phyloP scores from a whole-genome alignment of 2,797 vertebrate genomes.

The Betta splendens region DNA sequence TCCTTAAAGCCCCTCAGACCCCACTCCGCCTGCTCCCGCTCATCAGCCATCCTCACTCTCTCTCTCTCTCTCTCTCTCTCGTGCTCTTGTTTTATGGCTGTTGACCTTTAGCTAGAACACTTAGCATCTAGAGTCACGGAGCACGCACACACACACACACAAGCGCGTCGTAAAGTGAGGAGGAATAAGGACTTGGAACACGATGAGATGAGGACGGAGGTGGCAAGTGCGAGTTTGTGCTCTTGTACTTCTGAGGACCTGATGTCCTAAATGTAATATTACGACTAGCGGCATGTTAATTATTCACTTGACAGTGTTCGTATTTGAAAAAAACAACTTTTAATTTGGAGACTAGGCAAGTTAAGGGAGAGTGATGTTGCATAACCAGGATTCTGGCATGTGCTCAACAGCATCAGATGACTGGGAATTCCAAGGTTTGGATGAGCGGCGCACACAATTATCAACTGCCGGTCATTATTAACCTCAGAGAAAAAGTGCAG shows the following conservation, averaged over 20 bases:
- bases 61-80: conserved; percentile 5
- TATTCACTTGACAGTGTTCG: conserved; percentile 25
- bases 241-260: conserved; percentile 39
- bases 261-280: conserved; percentile 23
- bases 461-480: conserved; percentile 1
- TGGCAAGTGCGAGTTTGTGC: conserved; percentile 24
- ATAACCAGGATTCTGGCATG: background rate
- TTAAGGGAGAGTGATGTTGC: background rate
- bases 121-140: conserved; percentile 57
- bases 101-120: conserved; percentile 76
- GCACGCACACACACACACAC: conserved; percentile 10
- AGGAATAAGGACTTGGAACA: conserved; percentile 31
- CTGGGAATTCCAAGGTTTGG: background rate
- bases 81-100: conserved; percentile 64
- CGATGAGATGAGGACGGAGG: conserved; percentile 34
- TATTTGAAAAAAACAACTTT: conserved; percentile 16
- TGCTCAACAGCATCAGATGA: background rate
- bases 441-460: conserved; percentile 1
- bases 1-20: conserved; percentile 66
- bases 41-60: conserved; percentile 55
- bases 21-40: conserved; percentile 57
- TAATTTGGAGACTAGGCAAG: background rate
- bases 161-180: conserved; percentile 4
- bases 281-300: conserved; percentile 26
- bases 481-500: conserved; percentile 28